Evolutionary conservation across 2,113 vertebrate genomes (phyloP), one percentile per base, ranked within the genome.

Genomic region (Actinemys pallida): DNA sequence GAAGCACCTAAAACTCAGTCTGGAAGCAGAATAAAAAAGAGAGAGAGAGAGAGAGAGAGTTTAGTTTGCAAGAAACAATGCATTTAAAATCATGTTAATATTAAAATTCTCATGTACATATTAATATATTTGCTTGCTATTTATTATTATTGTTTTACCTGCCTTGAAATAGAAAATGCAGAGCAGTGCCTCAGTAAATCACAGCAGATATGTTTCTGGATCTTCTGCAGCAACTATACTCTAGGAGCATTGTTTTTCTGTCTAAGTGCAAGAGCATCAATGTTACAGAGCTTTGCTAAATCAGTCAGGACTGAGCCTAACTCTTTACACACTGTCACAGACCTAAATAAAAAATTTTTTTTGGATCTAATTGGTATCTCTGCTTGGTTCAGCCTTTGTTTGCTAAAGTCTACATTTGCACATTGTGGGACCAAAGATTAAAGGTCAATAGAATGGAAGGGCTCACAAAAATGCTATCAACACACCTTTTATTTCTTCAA

Each of bases 241-340:
- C 24, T 83, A 25, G 20, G 10, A 81, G 11, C 76, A 9, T 31
- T 88, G 16, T 53, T 91, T 95, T 94, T 53, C 82, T 87, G 2
- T 78, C 90, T 52, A n/a, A 86, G 72, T 17, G 76, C 42, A 88
- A 83, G 69, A 49, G 80, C 91, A 62, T 80, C 75, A 80, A 4
- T 76, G 50, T 91, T 92, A 47, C 78, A 93, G 59, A 90, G 14
- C 4, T 95, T 42, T 94, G 54, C n/a, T 92, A 83, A 89, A 79
- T 85, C 29, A n/a, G 12, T 85, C 25, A 42, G 19, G 47, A 78
- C 14, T 49, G 78, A 47, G 81, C 72, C 35, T 29, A 47, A 78
- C 13, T 78, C 29, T 92, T 90, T 87, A 6, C 65, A 93, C 81
- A 81, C 17, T 22, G 11, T 42, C 69, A 39, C 14, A 84, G 79